Evolutionary conservation across 1,140 invertebrate species (phyloP), one percentile per base, ranked within the genome.

Genomic region (Magallana angulata): DNA sequence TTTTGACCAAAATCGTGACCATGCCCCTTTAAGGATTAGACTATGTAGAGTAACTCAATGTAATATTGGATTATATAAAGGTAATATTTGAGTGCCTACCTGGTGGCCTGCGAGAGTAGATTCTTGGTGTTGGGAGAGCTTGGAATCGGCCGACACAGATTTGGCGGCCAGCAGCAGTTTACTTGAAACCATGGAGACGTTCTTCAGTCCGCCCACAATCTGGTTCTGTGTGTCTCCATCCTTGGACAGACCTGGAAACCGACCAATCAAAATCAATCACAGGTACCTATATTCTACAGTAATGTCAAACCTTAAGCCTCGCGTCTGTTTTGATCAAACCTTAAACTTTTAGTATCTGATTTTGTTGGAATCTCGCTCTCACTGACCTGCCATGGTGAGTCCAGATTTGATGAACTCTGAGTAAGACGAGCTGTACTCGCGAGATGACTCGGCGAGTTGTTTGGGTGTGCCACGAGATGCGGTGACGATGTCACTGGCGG

Each of bases 81-180:
- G 36, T 48, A 48, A 48, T 48, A 48, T 48, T 57, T 7, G 12
- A 57, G 16, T 56, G 8, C 30, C 7, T 30, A 96, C 95, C 98
- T 96, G 0, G 98, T 98, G 48, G 98, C 98, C 1, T 97, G 96
- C 12, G 97, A 96, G 0, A 99, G 94, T 87, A 98, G 97, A 95
- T 98, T 99, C 94, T 98, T 98, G 0, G 97, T 96, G 93, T 98
- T 98, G 0, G 98, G 98, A 76, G 98, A 97, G 85, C 96, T 96
- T 1, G 98, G 97, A 24, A 95, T 99, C 98, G 84, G 97, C 97
- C 59, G 98, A 97, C 80, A 98, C 97, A 2, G 97, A 97, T 95
- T 98, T 99, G 8, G 97, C 98, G 5, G 98, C 97, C 0, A 97
- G 96, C 0, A 99, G 95, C 5, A 99, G 96, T 90, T 98, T 98